phyloP scores from a whole-genome alignment of 2,113 vertebrate species.

The Rhagologus leucostigma region DNA sequence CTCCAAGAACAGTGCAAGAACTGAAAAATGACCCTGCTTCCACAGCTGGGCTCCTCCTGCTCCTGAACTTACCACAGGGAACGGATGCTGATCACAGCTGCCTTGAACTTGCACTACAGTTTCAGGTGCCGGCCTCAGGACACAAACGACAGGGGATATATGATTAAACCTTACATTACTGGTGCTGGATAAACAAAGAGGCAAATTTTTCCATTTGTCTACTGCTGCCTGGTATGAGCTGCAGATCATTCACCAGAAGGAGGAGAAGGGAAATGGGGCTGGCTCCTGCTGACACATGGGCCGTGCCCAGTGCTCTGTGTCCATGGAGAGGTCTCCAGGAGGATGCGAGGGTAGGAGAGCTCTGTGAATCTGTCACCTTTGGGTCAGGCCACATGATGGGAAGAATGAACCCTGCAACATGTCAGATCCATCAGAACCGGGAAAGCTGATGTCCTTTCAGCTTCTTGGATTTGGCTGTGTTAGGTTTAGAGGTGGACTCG shows the following conservation, averaged over 20 bases:
- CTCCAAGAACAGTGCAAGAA: neutral
- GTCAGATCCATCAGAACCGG: neutral
- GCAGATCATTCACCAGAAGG: neutral
- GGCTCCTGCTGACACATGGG: neutral
- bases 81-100: neutral
- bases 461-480: neutral
- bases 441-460: neutral
- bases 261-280: neutral
- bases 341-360: neutral
- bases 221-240: neutral
- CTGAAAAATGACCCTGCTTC: neutral
- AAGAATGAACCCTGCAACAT: neutral
- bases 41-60: neutral
- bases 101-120: neutral
- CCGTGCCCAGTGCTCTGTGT: neutral
- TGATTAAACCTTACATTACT: neutral
- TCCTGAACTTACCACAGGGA: neutral
- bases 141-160: neutral
- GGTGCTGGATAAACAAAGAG: neutral
- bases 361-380: neutral
- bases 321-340: neutral
- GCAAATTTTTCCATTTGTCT: conserved; percentile 26
- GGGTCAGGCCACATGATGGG: neutral
- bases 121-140: neutral
- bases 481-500: neutral